Evolutionary conservation across 1,140 invertebrate genomes (phyloP).

Genomic region (Calephelis nemesis): DNA sequence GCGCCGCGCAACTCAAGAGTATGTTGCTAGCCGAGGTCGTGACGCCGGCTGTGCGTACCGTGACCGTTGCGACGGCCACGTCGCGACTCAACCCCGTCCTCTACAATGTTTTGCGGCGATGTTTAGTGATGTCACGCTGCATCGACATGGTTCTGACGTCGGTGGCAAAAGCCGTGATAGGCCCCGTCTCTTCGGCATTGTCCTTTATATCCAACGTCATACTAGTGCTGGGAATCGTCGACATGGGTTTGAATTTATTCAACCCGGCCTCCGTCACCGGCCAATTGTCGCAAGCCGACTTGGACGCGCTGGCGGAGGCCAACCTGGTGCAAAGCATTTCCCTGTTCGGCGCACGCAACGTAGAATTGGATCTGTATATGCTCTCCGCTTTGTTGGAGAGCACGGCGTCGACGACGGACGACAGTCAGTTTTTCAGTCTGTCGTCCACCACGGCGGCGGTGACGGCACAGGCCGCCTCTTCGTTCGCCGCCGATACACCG

Average conservation of each 20-base stretch:
- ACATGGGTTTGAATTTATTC: conserved; percentile 16
- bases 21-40: not conserved
- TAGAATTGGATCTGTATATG: conserved; percentile 19
- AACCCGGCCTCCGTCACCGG: conserved; percentile 3
- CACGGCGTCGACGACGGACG: conserved; percentile 14
- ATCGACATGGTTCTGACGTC: conserved; percentile 5
- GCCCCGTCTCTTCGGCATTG: conserved; percentile 4
- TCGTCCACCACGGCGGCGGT: conserved; percentile 14
- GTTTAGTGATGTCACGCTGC: not conserved
- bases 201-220: not conserved
- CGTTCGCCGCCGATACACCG: conserved; percentile 1
- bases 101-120: not conserved
- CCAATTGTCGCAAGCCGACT: conserved; percentile 10
- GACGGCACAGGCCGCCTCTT: not conserved
- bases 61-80: not conserved
- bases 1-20: not conserved
- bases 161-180: not conserved
- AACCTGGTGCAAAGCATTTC: conserved; percentile 15
- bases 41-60: not conserved
- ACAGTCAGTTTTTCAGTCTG: conserved; percentile 4
- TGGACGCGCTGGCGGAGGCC: conserved; percentile 17
- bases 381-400: conserved; percentile 15
- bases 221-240: conserved; percentile 9
- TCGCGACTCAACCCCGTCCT: conserved; percentile 1
- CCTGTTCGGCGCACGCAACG: conserved; percentile 16